Evolutionary conservation across 2,888 invertebrate species (phyloP).

Genomic region (Drosophila borborema): DNA sequence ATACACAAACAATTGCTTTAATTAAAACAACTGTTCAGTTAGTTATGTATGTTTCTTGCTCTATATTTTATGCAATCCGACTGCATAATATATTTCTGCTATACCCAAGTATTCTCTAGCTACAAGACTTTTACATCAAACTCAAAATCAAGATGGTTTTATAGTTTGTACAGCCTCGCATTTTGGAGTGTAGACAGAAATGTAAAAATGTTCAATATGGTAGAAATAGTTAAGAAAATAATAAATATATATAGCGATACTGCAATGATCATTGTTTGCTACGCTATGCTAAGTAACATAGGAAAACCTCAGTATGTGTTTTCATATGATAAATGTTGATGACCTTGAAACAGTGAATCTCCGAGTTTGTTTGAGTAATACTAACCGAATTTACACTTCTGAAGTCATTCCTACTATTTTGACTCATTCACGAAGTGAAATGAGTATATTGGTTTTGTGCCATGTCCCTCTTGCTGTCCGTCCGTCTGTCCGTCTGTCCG

Average conservation of each 20-base stretch:
- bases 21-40: background rate
- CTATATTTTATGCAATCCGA: background rate
- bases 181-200: too few relatives aligned
- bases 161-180: too few relatives aligned
- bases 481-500: too few relatives aligned
- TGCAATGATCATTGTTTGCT: background rate
- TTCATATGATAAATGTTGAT: background rate
- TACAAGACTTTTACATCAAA: too few relatives aligned
- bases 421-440: too few relatives aligned
- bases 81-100: background rate
- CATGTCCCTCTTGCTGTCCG: too few relatives aligned
- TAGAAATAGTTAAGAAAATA: too few relatives aligned
- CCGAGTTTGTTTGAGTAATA: background rate
- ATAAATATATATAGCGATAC: too few relatives aligned
- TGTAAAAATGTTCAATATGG: too few relatives aligned
- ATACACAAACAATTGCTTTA: conserved; percentile 7
- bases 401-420: background rate
- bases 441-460: too few relatives aligned
- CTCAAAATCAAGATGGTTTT: too few relatives aligned
- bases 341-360: background rate
- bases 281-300: background rate
- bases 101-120: background rate
- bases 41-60: background rate
- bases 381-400: background rate
- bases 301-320: background rate